Evolutionary conservation across 2,113 vertebrate species (phyloP).

Genomic region (Eulemur rufifrons): DNA sequence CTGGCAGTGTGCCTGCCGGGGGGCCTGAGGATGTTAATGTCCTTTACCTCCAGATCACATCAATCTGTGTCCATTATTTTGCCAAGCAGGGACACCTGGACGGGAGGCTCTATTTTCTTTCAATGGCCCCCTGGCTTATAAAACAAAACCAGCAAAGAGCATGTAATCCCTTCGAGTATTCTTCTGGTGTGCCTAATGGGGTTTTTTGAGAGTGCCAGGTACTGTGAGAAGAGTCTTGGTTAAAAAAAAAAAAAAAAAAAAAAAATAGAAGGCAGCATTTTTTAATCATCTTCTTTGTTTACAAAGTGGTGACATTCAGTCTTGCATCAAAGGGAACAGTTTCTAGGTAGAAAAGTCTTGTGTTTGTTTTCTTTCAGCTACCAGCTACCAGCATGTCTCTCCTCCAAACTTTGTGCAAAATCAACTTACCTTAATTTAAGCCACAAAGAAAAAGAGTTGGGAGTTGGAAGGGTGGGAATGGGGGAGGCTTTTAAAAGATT

Average conservation of each 20-base stretch:
- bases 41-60: slow-evolving; percentile 75
- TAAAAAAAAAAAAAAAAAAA: not conserved
- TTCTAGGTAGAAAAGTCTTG: not conserved
- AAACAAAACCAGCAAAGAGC: slow-evolving; percentile 77
- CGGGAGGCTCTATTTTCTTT: slow-evolving; percentile 77
- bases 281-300: slow-evolving; percentile 75
- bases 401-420: slow-evolving; percentile 60
- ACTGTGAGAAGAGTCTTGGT: slow-evolving; percentile 55
- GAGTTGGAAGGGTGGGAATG: slow-evolving; percentile 48
- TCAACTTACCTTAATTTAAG: slow-evolving; percentile 71
- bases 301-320: slow-evolving; percentile 63
- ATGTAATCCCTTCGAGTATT: slow-evolving; percentile 73
- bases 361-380: slow-evolving; percentile 42
- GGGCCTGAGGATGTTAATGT: slow-evolving; percentile 74
- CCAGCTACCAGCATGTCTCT: slow-evolving; percentile 12
- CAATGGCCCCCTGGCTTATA: slow-evolving; percentile 76
- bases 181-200: slow-evolving; percentile 72
- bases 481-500: slow-evolving; percentile 72
- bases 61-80: slow-evolving; percentile 79
- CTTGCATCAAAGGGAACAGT: slow-evolving; percentile 45
- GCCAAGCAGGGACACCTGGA: slow-evolving; percentile 82
- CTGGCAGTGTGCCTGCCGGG: slow-evolving; percentile 58
- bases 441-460: slow-evolving; percentile 66
- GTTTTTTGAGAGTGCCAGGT: slow-evolving; percentile 54
- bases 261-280: slow-evolving; percentile 61